These are phyloP conservation scores for Microcebus griseorufus DNA, from an alignment of 2,113 vertebrate genomes.

Conservation along the genomic window DNA sequence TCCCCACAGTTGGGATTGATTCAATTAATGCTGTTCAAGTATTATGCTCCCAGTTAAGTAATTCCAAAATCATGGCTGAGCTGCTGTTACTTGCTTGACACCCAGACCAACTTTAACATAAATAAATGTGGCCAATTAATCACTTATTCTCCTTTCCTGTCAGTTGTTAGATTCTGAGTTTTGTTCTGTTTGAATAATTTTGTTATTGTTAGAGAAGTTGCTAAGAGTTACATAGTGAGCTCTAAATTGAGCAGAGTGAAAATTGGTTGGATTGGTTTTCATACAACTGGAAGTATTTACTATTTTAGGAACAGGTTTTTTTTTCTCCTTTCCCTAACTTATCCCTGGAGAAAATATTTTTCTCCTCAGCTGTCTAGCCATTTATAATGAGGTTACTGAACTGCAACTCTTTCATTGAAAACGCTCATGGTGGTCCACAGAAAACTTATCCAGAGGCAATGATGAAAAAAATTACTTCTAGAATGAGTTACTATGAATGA, in stretches of 20 bases:
- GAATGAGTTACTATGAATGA: neutral
- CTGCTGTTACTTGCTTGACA: neutral
- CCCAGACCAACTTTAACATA: neutral
- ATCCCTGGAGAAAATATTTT: neutral
- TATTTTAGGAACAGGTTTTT: neutral
- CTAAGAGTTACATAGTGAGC: neutral
- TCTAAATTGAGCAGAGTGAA: neutral
- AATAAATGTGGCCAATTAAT: neutral
- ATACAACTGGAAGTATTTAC: neutral
- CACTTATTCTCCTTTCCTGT: neutral
- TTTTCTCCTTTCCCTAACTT: neutral
- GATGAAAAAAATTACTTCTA: neutral
- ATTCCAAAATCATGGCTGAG: neutral
- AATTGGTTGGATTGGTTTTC: neutral
- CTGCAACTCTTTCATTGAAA: neutral
- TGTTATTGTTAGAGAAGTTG: neutral
- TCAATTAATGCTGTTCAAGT: neutral
- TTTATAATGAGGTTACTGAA: neutral
- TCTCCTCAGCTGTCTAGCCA: neutral
- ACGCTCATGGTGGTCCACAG: neutral
- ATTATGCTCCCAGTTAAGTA: neutral
- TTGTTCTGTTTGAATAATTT: conserved; percentile 22
- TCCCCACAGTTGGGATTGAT: neutral
- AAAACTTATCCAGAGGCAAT: neutral
- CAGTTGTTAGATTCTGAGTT: neutral